Base-by-base conservation (phyloP, 2,888 invertebrate genomes). In the Busseola fusca region DNA sequence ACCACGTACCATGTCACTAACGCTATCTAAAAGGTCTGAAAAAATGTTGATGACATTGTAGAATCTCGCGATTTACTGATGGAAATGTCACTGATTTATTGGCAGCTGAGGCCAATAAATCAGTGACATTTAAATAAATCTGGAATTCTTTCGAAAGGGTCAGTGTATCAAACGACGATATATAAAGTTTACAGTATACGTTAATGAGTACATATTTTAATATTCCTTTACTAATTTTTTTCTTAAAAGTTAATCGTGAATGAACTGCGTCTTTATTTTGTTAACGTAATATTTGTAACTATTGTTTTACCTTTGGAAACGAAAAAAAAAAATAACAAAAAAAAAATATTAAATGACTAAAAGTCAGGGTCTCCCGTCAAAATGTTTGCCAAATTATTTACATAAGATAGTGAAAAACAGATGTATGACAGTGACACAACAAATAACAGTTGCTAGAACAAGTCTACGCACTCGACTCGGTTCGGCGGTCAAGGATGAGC, bases 331-430 rank as follows among this genome's bases (percentile, higher is more conserved):
- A 9, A 14, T 40, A 40, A 40, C 40, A 14, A 40, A 14, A 40
- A 40, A 40, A 12, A 37, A 37, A 37, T 10, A 14, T n/a, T 67
- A 50, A 73, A 60, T 62, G 45, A 42, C 30, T 56, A 21, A 45
- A n/a, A 62, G 57, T 42, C 65, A 66, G 52, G 63, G 66, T 58
- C 48, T 77, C 40, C n/a, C 27, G 54, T 74, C 57, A 62, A 67
- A 64, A 68, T 62, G 27, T 45, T 25, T 68, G 68, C 70, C 79
- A 70, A 79, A 40, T 64, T 57, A 6, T 67, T 70, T 67, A 71
- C 67, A 62, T 67, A 70, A 62, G 45, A 67, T 60, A 48, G 27
- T 69, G 52, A 64, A 70, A 80, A 30, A 60, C 58, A 30, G 18
- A 74, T 64, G 64, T 50, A 54, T 42, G n/a, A 56, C 25, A 64